Conservation (phyloP, 2,113 vertebrate species). For the Plecturocebus donacophilus region DNA sequence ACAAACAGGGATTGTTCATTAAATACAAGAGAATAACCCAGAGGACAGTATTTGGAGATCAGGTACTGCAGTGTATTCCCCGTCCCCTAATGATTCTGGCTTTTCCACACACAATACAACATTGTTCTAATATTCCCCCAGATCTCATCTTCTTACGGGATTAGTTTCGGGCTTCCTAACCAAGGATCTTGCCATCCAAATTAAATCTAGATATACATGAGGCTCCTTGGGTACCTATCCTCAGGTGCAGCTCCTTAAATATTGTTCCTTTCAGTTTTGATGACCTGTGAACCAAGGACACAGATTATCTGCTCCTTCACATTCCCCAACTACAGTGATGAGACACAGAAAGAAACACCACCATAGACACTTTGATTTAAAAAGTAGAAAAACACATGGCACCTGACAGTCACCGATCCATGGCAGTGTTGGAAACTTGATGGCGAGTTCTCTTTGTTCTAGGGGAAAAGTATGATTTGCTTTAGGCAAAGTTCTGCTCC, state of each 20-base stretch:
- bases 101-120: background rate
- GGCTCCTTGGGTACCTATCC: background rate
- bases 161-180: background rate
- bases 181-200: background rate
- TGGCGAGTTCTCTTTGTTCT: background rate
- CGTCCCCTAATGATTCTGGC: background rate
- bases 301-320: background rate
- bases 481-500: background rate
- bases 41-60: background rate
- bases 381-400: background rate
- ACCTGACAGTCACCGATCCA: background rate
- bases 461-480: background rate
- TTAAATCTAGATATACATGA: background rate
- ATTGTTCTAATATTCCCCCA: background rate
- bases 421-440: background rate
- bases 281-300: background rate
- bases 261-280: background rate
- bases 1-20: background rate
- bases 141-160: background rate
- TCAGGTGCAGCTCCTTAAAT: background rate
- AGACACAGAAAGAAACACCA: background rate
- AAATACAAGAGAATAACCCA: background rate
- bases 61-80: background rate
- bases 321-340: background rate
- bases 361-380: background rate